phyloP scores from a whole-genome alignment of 2,797 vertebrate genomes.

The Micropoecilia bifurca region DNA sequence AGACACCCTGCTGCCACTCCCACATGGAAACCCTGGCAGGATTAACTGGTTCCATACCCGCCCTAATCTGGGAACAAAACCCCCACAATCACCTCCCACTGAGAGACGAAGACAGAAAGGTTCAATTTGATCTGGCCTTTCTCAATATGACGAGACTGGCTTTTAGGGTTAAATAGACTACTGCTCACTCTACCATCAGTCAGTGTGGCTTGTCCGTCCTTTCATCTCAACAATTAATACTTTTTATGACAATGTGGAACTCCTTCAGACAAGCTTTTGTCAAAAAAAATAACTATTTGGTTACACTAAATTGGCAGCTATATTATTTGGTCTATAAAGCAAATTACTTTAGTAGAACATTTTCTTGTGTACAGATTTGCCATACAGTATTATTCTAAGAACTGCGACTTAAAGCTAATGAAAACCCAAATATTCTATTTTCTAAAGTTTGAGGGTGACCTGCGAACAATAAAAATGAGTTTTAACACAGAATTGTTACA shows the following conservation, averaged over 20 bases:
- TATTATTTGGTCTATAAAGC: background rate
- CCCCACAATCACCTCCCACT: conserved; percentile 74
- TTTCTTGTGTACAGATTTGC: background rate
- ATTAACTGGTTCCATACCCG: conserved; percentile 79
- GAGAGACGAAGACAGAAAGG: conserved; percentile 70
- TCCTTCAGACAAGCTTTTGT: conserved; percentile 15
- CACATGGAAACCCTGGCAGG: conserved; percentile 78
- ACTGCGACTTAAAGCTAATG: background rate
- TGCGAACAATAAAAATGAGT: background rate
- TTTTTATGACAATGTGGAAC: conserved; percentile 29
- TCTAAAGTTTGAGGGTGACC: background rate
- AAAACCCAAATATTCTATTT: background rate
- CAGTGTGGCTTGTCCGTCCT: conserved; percentile 59
- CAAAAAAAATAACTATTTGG: conserved; percentile 4
- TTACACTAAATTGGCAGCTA: background rate
- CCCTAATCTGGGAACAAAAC: conserved; percentile 84
- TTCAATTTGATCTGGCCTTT: conserved; percentile 69
- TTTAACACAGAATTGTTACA: background rate
- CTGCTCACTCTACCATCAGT: conserved; percentile 63
- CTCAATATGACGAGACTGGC: conserved; percentile 69
- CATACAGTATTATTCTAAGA: background rate
- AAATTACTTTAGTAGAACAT: background rate
- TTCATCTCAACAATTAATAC: conserved; percentile 50
- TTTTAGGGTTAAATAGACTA: conserved; percentile 71
- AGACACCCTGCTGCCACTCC: conserved; percentile 81